Conservation (phyloP, 2,797 vertebrate genomes). For the Pitangus sulphuratus region DNA sequence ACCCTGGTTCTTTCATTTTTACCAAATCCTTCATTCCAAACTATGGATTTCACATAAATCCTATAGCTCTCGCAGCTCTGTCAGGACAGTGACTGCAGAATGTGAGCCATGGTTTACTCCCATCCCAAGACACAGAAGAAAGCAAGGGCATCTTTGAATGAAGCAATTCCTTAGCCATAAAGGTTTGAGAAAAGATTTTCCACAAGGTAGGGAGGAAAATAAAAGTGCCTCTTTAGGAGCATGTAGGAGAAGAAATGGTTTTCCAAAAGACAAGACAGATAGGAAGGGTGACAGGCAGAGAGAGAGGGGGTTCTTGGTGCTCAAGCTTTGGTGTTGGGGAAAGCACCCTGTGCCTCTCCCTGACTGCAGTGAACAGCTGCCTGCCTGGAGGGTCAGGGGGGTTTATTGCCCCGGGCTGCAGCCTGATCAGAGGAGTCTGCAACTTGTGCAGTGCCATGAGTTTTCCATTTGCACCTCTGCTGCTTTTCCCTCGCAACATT, state of each 20-base stretch:
- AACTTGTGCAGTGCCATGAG: neutral
- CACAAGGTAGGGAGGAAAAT: neutral
- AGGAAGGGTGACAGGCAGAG: neutral
- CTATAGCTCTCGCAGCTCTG: neutral
- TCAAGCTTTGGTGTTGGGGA: neutral
- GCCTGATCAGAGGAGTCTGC: rapidly evolving
- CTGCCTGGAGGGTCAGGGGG: neutral
- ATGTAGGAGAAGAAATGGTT: neutral
- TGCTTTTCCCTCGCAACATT: neutral
- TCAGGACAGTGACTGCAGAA: neutral
- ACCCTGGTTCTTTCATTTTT: neutral
- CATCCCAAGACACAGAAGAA: neutral
- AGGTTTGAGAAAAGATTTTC: neutral
- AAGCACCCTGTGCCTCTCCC: neutral
- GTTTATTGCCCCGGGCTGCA: neutral
- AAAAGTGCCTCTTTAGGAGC: neutral
- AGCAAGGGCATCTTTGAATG: neutral
- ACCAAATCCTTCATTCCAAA: neutral
- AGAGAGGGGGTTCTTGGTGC: neutral
- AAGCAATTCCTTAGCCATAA: neutral
- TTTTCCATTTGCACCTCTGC: neutral
- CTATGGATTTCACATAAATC: neutral
- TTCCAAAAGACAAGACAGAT: neutral
- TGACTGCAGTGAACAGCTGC: neutral
- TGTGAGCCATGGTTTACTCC: neutral